Base-by-base conservation (phyloP, 1,140 invertebrate genomes). In the Centruroides sculpturatus region DNA sequence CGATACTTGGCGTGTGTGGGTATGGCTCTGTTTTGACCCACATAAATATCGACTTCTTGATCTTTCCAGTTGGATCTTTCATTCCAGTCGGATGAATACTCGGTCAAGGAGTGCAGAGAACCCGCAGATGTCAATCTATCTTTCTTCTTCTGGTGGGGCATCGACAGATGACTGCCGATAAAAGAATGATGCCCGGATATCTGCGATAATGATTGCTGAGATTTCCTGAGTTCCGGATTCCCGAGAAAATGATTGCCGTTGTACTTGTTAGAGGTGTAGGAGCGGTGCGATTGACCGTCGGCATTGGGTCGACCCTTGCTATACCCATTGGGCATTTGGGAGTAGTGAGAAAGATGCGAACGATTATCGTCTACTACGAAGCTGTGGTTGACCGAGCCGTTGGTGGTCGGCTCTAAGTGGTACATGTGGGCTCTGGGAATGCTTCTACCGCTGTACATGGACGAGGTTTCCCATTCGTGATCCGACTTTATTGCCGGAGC, bases 21-120 rank as follows among this genome's bases (percentile, higher is more conserved):
- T 7, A 60, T 53, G 48, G 55, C 64, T 49, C 65, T 64, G 76
- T 92, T 92, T 68, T 89, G 80, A 58, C 89, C 85, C 82, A 92
- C 90, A 74, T 94, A 94, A 68, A 93, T 91, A 66, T 94, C 90
- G 85, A 92, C 90, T 71, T 93, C 90, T 71, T 93, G 89, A 73
- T 94, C 91, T 57, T 90, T 94, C 89, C 89, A 93, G 71, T 91
- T 92, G 8, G 60, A 53, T 53, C 56, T 58, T 36, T 53, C 59
- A 56, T 62, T 64, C 66, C 63, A 60, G 47, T 64, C 86, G 49
- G 85, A 76, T 69, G 85, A 89, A 69, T 92, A 89, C 34, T 71
- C 70, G 8, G 70, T 72, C 34, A 70, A 67, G 12, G 70, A 72
- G 57, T 71, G 69, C 7, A 66, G 63, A 7, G 70, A 71, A 47